Conservation (phyloP, 2,888 invertebrate species). For the Cephus nigrinus region DNA sequence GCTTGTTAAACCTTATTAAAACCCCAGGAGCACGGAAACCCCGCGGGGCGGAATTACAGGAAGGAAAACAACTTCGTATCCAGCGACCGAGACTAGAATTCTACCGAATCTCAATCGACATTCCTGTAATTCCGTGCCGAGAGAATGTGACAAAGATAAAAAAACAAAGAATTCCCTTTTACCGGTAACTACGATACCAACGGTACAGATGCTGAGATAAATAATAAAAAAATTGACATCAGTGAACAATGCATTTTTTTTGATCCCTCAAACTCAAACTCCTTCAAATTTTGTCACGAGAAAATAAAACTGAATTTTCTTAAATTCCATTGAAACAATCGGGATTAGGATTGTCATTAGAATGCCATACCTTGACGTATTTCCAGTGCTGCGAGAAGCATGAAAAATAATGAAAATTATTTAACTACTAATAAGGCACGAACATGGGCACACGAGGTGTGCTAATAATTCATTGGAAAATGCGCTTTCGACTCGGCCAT, state of each 20-base stretch:
- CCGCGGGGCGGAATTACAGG: neutral
- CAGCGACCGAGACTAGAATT: neutral
- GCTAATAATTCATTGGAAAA: constrained; percentile 33
- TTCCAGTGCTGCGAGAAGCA: constrained; percentile 79
- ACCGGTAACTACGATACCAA: neutral
- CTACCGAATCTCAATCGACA: neutral
- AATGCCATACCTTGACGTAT: constrained; percentile 78
- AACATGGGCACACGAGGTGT: constrained; percentile 15
- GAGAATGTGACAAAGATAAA: neutral
- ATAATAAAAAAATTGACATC: neutral
- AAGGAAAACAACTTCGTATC: neutral
- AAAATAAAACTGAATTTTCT: neutral
- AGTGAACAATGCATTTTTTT: neutral
- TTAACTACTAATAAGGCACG: neutral
- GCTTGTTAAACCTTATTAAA: neutral
- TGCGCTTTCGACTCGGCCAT: constrained; percentile 32
- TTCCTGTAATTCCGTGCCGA: neutral
- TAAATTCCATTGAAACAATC: neutral
- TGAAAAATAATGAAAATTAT: constrained; percentile 59
- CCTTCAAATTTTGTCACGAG: neutral
- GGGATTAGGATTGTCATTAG: neutral
- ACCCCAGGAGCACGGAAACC: neutral
- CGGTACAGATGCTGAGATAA: neutral
- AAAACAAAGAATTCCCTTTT: too few relatives aligned
- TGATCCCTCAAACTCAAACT: too few relatives aligned